Conservation (phyloP, 2,113 vertebrate genomes). For the Desmodus rotundus region DNA sequence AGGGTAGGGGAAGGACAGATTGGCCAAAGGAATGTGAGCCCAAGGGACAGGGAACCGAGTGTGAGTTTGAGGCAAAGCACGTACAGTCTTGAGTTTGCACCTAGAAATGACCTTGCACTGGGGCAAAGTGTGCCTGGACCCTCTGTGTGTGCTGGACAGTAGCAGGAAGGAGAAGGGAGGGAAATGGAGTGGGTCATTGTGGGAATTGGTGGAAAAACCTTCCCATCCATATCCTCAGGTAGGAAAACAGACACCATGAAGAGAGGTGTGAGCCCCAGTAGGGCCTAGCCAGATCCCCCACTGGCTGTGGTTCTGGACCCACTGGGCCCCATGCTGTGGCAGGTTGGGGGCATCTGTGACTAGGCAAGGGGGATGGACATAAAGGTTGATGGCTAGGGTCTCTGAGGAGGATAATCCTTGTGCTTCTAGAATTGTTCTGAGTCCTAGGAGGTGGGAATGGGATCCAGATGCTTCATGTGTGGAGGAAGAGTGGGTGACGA, state of each 20-base stretch:
- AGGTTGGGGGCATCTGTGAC: background rate
- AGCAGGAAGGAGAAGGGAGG: background rate
- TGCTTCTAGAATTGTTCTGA: background rate
- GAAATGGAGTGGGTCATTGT: background rate
- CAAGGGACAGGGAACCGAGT: background rate
- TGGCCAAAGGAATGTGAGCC: background rate
- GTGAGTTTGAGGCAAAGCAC: background rate
- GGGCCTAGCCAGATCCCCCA: background rate
- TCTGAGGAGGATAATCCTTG: background rate
- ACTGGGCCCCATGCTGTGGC: rapidly evolving
- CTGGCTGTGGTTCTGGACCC: background rate
- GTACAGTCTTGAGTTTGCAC: background rate
- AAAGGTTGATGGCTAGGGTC: background rate
- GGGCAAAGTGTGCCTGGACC: background rate
- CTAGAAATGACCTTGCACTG: background rate
- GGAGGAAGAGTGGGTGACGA: background rate
- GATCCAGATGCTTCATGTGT: background rate
- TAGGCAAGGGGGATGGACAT: background rate
- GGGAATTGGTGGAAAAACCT: background rate
- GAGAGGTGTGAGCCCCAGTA: background rate
- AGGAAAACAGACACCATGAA: background rate
- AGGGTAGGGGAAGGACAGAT: background rate
- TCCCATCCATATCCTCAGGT: background rate
- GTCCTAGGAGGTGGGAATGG: background rate
- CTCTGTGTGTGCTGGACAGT: background rate